These are phyloP conservation scores for Aurelia coerulea DNA, from an alignment of 30 jellyfish, hydroid and myxozoan species.

Conservation along the genomic window DNA sequence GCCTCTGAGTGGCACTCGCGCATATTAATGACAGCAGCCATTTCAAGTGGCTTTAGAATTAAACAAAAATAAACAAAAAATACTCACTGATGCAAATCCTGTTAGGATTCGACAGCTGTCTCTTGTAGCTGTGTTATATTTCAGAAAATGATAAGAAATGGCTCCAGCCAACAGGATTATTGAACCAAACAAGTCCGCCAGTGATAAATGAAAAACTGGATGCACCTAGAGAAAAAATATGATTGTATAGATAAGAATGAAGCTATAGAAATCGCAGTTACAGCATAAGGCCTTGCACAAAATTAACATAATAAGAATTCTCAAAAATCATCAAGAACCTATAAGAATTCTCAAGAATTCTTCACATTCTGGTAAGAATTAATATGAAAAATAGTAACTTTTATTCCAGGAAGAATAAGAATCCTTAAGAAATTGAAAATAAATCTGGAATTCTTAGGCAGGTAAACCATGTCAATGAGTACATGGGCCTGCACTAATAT, in stretches of 20 bases:
- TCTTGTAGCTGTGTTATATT: conserved; percentile 1
- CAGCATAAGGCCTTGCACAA: too few species aligned
- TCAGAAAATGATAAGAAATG: conserved; percentile 14
- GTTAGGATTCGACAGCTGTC: conserved; percentile 51
- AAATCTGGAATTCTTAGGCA: too few species aligned
- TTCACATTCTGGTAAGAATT: too few species aligned
- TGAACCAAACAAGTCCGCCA: conserved; percentile 79
- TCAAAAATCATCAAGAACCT: too few species aligned
- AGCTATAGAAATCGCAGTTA: not conserved
- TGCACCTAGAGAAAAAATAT: conserved; percentile 52
- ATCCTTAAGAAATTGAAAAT: too few species aligned
- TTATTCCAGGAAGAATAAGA: too few species aligned
- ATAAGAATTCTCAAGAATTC: too few species aligned
- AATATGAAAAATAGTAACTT: too few species aligned
- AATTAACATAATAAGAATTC: too few species aligned
- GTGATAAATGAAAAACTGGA: conserved; percentile 73
- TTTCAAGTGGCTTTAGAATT: not conserved
- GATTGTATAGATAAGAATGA: not conserved
- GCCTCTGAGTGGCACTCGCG: too few species aligned
- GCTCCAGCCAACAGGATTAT: conserved; percentile 61
- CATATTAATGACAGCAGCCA: not conserved
- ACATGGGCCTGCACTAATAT: too few species aligned
- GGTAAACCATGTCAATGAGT: too few species aligned
- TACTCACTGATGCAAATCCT: conserved; percentile 69
- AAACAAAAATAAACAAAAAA: not conserved